phyloP scores from a whole-genome alignment of 2,113 vertebrate species.

The Crotalus helleri region DNA sequence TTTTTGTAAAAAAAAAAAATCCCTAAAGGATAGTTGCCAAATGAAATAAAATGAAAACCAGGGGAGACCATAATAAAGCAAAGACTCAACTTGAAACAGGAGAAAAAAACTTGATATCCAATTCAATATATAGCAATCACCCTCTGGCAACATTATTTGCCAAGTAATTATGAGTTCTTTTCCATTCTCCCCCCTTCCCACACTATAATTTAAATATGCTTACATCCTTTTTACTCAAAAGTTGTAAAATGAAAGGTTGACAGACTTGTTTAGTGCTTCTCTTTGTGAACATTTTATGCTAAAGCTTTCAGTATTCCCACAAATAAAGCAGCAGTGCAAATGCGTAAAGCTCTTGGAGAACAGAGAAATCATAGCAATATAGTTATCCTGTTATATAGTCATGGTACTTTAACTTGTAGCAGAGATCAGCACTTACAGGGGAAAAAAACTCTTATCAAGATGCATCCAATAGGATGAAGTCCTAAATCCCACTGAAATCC shows the following conservation, averaged over 20 bases:
- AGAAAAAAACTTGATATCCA: slow-evolving; percentile 47
- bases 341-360: background rate
- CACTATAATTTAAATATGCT: slow-evolving; percentile 47
- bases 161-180: slow-evolving; percentile 62
- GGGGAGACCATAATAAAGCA: slow-evolving; percentile 59
- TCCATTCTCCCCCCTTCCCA: slow-evolving; percentile 22
- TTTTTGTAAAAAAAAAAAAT: slow-evolving; percentile 43
- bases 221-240: slow-evolving; percentile 44
- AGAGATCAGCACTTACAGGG: background rate
- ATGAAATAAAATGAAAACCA: slow-evolving; percentile 55
- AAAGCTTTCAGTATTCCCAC: slow-evolving; percentile 42
- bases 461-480: background rate
- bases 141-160: slow-evolving; percentile 55
- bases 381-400: background rate
- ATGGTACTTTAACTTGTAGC: background rate
- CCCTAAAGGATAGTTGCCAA: slow-evolving; percentile 54
- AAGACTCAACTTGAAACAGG: slow-evolving; percentile 36
- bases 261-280: slow-evolving; percentile 45
- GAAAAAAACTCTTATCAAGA: background rate
- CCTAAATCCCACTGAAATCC: background rate
- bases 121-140: slow-evolving; percentile 51
- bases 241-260: slow-evolving; percentile 47
- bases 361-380: slow-evolving; percentile 20
- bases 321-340: slow-evolving; percentile 23
- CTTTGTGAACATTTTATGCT: slow-evolving; percentile 47